Conservation (phyloP, 35 echinoderm and acorn worm species). For the Apostichopus parvimensis region DNA sequence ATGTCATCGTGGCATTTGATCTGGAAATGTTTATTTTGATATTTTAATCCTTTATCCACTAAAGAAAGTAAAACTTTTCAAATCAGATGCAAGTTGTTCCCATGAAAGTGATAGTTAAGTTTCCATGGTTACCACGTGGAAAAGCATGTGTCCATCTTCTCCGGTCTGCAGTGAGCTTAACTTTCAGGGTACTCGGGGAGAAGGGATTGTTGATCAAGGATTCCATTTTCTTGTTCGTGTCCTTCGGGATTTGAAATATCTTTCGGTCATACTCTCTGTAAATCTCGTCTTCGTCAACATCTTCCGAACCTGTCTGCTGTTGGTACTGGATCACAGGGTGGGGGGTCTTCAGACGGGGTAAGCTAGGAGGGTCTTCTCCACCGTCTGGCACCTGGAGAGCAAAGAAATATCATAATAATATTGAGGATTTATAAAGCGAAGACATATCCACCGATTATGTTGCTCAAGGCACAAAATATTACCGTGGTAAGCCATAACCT, state of each 20-base stretch:
- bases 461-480: too few relatives aligned
- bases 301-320: neutral
- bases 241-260: slow-evolving; percentile 61
- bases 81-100: too few relatives aligned
- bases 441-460: too few relatives aligned
- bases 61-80: too few relatives aligned
- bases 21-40: too few relatives aligned
- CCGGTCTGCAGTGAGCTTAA: slow-evolving; percentile 78
- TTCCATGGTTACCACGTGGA: slow-evolving; percentile 70
- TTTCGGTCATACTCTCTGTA: slow-evolving; percentile 75
- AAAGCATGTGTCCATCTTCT: slow-evolving; percentile 93
- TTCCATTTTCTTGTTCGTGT: slow-evolving; percentile 15
- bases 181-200: slow-evolving; percentile 55
- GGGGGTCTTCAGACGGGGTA: slow-evolving; percentile 40
- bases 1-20: too few relatives aligned
- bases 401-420: neutral
- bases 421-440: too few relatives aligned
- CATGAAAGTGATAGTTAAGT: too few relatives aligned
- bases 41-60: too few relatives aligned
- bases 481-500: too few relatives aligned
- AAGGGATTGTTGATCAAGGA: slow-evolving; percentile 82
- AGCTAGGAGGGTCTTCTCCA: slow-evolving; percentile 5
- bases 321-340: slow-evolving; percentile 27
- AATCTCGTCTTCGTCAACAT: slow-evolving; percentile 63
- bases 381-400: slow-evolving; percentile 9